Conservation (phyloP, 2,797 vertebrate genomes). For the Pteropus rufus region DNA sequence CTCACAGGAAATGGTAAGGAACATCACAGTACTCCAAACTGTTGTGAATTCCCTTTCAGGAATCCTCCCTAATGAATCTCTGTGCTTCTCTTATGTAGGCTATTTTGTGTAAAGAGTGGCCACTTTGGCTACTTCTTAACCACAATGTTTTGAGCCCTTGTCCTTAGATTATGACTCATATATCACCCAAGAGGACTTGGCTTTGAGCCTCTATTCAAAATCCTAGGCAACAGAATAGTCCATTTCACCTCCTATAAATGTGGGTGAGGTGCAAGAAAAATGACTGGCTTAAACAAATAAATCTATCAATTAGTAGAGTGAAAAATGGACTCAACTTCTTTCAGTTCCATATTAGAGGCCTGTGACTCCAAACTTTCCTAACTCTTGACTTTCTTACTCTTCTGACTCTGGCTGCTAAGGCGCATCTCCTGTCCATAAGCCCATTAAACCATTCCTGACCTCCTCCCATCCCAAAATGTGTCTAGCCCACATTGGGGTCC, state of each 20-base stretch:
- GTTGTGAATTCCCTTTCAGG: not conserved
- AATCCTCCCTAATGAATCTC: not conserved
- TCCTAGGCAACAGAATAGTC: not conserved
- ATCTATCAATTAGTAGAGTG: not conserved
- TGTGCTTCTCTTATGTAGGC: not conserved
- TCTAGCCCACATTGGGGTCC: not conserved
- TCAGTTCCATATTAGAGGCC: not conserved
- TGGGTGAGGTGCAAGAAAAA: not conserved
- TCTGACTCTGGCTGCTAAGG: not conserved
- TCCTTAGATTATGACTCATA: not conserved
- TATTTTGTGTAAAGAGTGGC: not conserved
- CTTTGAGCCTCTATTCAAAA: not conserved
- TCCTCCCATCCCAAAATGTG: not conserved
- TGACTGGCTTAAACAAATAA: not conserved
- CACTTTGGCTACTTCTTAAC: not conserved
- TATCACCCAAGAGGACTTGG: not conserved
- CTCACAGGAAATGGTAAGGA: not conserved
- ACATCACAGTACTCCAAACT: not conserved
- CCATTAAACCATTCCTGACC: not conserved
- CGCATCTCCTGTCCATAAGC: not conserved
- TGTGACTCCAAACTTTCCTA: not conserved
- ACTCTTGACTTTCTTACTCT: not conserved
- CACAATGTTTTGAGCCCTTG: not conserved
- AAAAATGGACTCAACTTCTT: not conserved
- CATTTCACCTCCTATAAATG: not conserved